Evolutionary conservation across 2,888 invertebrate species (phyloP).

Genomic region (Lithodes maja): DNA sequence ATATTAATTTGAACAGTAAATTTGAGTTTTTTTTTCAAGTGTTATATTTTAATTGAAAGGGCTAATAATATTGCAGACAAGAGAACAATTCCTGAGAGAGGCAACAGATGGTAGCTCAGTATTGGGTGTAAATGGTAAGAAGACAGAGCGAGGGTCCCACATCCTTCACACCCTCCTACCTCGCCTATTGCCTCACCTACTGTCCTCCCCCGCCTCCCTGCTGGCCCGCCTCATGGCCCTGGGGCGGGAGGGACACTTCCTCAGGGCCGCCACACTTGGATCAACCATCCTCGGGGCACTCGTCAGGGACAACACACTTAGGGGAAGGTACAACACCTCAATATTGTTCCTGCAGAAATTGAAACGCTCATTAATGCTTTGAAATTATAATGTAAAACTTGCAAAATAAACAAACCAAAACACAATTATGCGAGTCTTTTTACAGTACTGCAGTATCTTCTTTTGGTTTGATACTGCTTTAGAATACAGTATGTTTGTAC

Average conservation of each 20-base stretch:
- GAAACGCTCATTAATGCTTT: no score
- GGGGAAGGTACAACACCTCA: slow-evolving; percentile 17
- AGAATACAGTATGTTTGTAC: no score
- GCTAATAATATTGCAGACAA: neutral
- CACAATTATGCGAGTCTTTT: no score
- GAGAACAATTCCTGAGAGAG: neutral
- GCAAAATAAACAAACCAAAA: no score
- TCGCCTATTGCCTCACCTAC: slow-evolving; percentile 41
- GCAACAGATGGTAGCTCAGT: slow-evolving; percentile 35
- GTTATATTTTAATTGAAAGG: neutral
- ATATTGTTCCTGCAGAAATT: neutral
- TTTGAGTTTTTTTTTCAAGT: neutral
- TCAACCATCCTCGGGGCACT: slow-evolving; percentile 32
- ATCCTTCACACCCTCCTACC: slow-evolving; percentile 40
- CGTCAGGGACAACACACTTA: slow-evolving; percentile 24
- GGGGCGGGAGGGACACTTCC: slow-evolving; percentile 26
- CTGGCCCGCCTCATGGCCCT: slow-evolving; percentile 29
- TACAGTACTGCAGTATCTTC: no score
- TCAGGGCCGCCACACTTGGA: slow-evolving; percentile 26
- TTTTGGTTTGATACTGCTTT: no score
- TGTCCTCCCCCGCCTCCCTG: slow-evolving; percentile 12
- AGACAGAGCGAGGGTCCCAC: slow-evolving; percentile 53
- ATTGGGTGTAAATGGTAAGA: slow-evolving; percentile 31
- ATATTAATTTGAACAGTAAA: no score
- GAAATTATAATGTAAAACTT: no score